Evolutionary conservation across 2,797 vertebrate genomes (phyloP).

Genomic region (Geotrypetes seraphini): DNA sequence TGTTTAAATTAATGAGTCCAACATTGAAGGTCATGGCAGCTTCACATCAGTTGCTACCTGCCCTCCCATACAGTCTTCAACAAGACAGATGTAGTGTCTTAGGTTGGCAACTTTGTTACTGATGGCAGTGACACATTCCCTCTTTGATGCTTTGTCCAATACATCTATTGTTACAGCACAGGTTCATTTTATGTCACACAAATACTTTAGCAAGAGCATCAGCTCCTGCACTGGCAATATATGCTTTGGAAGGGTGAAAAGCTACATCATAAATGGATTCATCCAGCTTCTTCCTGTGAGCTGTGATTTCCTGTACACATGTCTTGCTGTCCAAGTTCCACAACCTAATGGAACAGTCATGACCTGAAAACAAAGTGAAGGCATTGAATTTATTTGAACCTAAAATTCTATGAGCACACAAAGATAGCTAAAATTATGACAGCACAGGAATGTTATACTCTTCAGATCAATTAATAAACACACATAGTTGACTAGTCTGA

Average conservation of each 20-base stretch:
- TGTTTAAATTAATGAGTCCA: conserved; percentile 60
- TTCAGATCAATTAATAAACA: too few relatives aligned
- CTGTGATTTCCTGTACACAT: conserved; percentile 96
- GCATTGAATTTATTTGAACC: too few relatives aligned
- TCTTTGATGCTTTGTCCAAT: conserved; percentile 52
- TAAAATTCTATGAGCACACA: too few relatives aligned
- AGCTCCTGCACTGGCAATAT: conserved; percentile 92
- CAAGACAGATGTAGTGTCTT: conserved; percentile 65
- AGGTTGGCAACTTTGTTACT: conserved; percentile 52
- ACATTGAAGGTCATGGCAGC: conserved; percentile 46
- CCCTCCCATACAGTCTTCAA: conserved; percentile 35
- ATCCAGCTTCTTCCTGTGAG: conserved; percentile 94
- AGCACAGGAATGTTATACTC: too few relatives aligned
- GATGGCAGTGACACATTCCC: conserved; percentile 71
- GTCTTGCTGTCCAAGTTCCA: conserved; percentile 98
- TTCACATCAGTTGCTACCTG: conserved; percentile 43
- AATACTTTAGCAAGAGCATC: conserved; percentile 97
- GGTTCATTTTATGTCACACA: conserved; percentile 62
- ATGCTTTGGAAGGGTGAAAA: conserved; percentile 97
- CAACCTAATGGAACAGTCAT: conserved; percentile 94
- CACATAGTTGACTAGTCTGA: too few relatives aligned
- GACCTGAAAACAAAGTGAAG: conserved; percentile 79
- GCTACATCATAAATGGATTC: conserved; percentile 97
- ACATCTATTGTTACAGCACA: conserved; percentile 39
- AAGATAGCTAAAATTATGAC: too few relatives aligned